Evolutionary conservation across 2,113 vertebrate genomes (phyloP).

Genomic region (Nematolebias whitei): DNA sequence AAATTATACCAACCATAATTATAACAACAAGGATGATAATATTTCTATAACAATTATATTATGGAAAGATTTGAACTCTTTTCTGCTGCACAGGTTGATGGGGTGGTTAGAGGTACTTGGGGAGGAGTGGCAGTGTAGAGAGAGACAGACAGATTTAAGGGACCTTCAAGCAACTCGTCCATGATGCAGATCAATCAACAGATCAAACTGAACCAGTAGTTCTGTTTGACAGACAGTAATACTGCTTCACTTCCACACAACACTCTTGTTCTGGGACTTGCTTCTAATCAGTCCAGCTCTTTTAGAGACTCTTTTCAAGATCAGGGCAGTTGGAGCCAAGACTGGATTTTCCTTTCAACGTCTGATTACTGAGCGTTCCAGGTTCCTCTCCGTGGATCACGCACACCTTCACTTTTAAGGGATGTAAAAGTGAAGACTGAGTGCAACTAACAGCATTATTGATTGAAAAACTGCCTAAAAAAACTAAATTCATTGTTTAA

Average conservation of each 20-base stretch:
- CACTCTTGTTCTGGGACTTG: slow-evolving; percentile 44
- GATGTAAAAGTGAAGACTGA: too few relatives aligned
- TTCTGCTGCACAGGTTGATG: slow-evolving; percentile 76
- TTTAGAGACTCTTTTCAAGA: slow-evolving; percentile 31
- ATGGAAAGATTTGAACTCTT: slow-evolving; percentile 71
- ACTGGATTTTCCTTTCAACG: slow-evolving; percentile 28
- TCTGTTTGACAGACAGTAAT: slow-evolving; percentile 61
- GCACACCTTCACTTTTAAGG: neutral
- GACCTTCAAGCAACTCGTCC: slow-evolving; percentile 41
- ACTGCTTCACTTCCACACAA: slow-evolving; percentile 54
- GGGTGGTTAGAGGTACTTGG: slow-evolving; percentile 54
- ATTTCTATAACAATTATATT: slow-evolving; percentile 76
- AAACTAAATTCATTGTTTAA: too few relatives aligned
- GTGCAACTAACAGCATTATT: too few relatives aligned
- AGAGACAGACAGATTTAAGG: slow-evolving; percentile 60
- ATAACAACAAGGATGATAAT: slow-evolving; percentile 84
- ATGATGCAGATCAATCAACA: slow-evolving; percentile 44
- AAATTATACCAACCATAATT: slow-evolving; percentile 84
- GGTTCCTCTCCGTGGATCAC: neutral
- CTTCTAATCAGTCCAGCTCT: slow-evolving; percentile 48
- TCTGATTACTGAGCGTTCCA: neutral
- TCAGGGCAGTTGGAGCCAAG: slow-evolving; percentile 8
- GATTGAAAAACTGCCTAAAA: too few relatives aligned
- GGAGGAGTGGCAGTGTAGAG: slow-evolving; percentile 62
- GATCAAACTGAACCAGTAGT: slow-evolving; percentile 49